Evolutionary conservation across 2,797 vertebrate genomes (phyloP).

Genomic region (Arrhamphus sclerolepis): DNA sequence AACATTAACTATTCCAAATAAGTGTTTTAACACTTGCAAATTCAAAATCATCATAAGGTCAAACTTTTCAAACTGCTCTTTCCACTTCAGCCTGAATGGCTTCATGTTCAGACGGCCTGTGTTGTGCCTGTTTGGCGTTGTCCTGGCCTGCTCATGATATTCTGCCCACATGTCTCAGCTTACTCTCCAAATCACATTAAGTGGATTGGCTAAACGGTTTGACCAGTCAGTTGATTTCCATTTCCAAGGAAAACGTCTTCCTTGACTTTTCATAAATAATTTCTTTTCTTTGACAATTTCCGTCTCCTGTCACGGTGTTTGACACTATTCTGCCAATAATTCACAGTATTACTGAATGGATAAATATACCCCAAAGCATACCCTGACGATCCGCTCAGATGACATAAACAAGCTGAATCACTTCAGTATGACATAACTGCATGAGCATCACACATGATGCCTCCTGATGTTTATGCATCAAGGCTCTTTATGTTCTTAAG

Average conservation of each 20-base stretch:
- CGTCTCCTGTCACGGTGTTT: neutral
- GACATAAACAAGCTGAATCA: neutral
- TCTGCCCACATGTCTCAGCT: slow-evolving; percentile 57
- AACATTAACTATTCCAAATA: too few species aligned
- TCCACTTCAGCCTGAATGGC: neutral
- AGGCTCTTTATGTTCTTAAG: slow-evolving; percentile 6
- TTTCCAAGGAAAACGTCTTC: slow-evolving; percentile 32
- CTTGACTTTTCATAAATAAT: slow-evolving; percentile 3
- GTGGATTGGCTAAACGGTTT: slow-evolving; percentile 52
- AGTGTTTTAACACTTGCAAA: too few species aligned
- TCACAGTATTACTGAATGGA: neutral
- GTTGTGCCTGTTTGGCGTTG: slow-evolving; percentile 10
- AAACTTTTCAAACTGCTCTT: neutral
- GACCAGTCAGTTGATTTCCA: slow-evolving; percentile 67
- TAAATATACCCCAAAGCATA: neutral
- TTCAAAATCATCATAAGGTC: neutral
- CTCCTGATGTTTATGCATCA: neutral
- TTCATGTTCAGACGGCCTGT: slow-evolving; percentile 2
- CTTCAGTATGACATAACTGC: slow-evolving; percentile 1
- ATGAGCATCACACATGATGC: slow-evolving; percentile 8
- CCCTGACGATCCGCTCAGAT: neutral
- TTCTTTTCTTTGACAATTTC: slow-evolving; percentile 3
- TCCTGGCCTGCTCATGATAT: slow-evolving; percentile 51
- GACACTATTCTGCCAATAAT: neutral
- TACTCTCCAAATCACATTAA: slow-evolving; percentile 70